Evolutionary conservation across 2,113 vertebrate species (phyloP), one percentile per base, ranked within the genome.

Genomic region (Bubo blakistoni): DNA sequence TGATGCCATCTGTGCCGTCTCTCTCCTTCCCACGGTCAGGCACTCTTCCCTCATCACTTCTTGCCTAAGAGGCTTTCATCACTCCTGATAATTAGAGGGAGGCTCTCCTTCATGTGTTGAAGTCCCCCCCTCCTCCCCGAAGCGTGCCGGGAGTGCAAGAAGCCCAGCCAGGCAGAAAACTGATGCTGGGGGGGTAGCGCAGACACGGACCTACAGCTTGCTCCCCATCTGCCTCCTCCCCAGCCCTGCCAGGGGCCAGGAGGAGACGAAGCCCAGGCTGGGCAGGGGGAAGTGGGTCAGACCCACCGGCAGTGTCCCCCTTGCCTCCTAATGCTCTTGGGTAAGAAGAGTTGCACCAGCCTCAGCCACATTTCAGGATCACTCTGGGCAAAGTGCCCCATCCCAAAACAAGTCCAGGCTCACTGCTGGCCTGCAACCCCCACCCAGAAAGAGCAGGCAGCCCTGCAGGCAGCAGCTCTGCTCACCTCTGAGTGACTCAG

Each of bases 1-100:
- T 6, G 92, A 81, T 96, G 95, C 97, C 97, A 97, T 97, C 97
- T 97, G 97, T 92, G 96, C 92, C 4, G 95, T 96, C 95, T 97
- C 94, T 96, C 97, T 96, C 94, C 94, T 97, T 97, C 95, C 95
- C 96, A 96, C 94, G 88, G 96, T 94, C 96, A 97, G 96, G 95
- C 94, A 96, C 79, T 97, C 90, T 88, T 96, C 95, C 88, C 88
- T 96, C 95, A 83, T 92, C 93, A 94, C 95, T 97, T 94, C 82
- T 94, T 94, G 95, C 81, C 91, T 97, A 96, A 95, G 94, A 92
- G 84, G 93, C 89, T 97, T 97, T 97, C 96, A 97, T 95, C 87
- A 94, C 95, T 97, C 85, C 96, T 80, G 82, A 93, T 94, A 93
- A 96, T 91, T 92, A 95, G 81, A 94, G 84, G 83, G 92, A 94